Percentiles rank a stretch among this genome's conserved stretches.
Conservation (phyloP, 1,140 invertebrate species). For the Pararge aegeria region DNA sequence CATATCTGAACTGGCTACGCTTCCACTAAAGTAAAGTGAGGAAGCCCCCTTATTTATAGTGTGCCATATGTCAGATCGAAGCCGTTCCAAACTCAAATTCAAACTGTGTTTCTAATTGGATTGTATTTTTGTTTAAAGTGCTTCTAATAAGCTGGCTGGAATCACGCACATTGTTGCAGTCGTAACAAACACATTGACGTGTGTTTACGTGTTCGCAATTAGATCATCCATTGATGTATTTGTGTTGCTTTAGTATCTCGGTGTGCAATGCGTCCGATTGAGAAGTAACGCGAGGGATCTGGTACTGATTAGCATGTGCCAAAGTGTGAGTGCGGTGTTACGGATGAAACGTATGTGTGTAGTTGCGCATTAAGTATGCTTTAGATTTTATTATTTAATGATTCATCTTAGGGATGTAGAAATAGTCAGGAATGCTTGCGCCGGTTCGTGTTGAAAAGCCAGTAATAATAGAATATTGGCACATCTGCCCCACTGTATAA, state of each 20-base stretch:
- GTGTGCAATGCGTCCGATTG: constrained; percentile 60
- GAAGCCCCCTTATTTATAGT: constrained; percentile 72
- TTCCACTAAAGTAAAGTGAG: constrained; percentile 38
- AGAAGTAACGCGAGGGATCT: constrained; percentile 69
- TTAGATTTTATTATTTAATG: constrained; percentile 80
- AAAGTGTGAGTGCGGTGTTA: constrained; percentile 58
- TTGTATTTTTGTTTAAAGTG: constrained; percentile 75
- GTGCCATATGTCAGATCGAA: constrained; percentile 74
- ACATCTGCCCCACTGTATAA: constrained; percentile 75
- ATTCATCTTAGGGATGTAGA: constrained; percentile 79
- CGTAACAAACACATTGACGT: constrained; percentile 65
- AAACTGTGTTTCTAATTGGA: constrained; percentile 72
- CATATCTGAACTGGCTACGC: constrained; percentile 45
- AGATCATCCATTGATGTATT: constrained; percentile 73
- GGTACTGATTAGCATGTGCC: constrained; percentile 69
- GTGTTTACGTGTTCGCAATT: constrained; percentile 74
- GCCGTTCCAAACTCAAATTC: constrained; percentile 72
- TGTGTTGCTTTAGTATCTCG: constrained; percentile 44
- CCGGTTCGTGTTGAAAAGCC: constrained; percentile 72
- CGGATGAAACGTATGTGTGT: constrained; percentile 60
- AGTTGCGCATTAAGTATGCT: constrained; percentile 76
- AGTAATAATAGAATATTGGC: constrained; percentile 80
- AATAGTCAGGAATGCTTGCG: constrained; percentile 76
- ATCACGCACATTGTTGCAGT: constrained; percentile 69
- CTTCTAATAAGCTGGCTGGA: constrained; percentile 67